Conservation (phyloP, 1,140 invertebrate genomes). For the Sinella curviseta region DNA sequence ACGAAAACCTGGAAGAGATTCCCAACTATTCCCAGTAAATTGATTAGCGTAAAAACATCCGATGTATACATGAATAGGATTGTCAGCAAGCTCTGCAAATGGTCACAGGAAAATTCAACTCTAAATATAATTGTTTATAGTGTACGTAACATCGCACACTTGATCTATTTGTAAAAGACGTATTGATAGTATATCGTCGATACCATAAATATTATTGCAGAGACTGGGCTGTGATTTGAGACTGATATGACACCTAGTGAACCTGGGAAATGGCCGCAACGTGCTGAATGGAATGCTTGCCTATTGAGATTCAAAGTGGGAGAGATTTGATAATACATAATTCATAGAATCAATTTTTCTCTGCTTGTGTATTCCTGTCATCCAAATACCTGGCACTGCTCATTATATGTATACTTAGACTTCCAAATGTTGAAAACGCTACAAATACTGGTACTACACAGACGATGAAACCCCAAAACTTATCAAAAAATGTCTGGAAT, state of each 20-base stretch:
- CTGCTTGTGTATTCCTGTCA: too few species aligned
- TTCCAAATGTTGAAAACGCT: conserved; percentile 82
- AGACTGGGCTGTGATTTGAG: conserved; percentile 78
- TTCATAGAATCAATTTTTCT: too few species aligned
- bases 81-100: conserved; percentile 64
- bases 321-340: neutral
- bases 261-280: conserved; percentile 82
- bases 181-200: too few species aligned
- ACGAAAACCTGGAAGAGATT: conserved; percentile 82
- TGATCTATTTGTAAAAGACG: too few species aligned
- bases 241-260: conserved; percentile 85
- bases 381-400: conserved; percentile 67
- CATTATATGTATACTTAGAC: conserved; percentile 84
- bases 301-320: conserved; percentile 49
- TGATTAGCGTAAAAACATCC: conserved; percentile 85
- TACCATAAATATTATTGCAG: conserved; percentile 83
- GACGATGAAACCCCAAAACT: conserved; percentile 71
- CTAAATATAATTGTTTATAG: neutral
- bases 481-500: conserved; percentile 73
- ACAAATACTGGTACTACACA: conserved; percentile 88
- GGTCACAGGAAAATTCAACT: conserved; percentile 3
- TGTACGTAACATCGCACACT: too few species aligned
- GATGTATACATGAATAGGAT: conserved; percentile 79
- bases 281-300: conserved; percentile 86
- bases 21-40: conserved; percentile 90